Conservation (phyloP, 2,888 invertebrate genomes). For the Allygus modestus region DNA sequence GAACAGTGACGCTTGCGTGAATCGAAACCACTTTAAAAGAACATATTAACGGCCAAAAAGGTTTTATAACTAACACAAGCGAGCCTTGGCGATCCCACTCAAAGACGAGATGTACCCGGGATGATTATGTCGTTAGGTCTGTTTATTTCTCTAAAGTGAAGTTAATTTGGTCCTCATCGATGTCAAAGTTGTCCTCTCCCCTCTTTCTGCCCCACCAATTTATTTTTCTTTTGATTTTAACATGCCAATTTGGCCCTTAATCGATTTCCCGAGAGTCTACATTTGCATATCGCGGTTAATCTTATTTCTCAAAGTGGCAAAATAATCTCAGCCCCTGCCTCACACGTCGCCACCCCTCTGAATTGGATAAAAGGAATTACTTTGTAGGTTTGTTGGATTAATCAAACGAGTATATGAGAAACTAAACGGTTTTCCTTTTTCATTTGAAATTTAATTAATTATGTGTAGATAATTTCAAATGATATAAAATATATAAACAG, state of each 20-base stretch:
- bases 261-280: constrained; percentile 39
- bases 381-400: neutral
- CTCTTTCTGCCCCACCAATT: constrained; percentile 5
- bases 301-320: constrained; percentile 44
- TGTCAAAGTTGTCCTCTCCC: constrained; percentile 20
- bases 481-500: too few species aligned
- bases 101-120: neutral
- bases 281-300: constrained; percentile 43
- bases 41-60: neutral
- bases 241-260: constrained; percentile 43
- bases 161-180: constrained; percentile 45
- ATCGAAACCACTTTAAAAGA: constrained; percentile 4
- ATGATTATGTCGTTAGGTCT: constrained; percentile 30
- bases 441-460: too few species aligned
- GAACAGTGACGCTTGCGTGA: neutral
- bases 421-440: too few species aligned
- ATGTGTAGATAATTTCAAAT: too few species aligned
- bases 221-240: constrained; percentile 51
- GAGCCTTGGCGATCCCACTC: neutral
- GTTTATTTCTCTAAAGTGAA: constrained; percentile 52
- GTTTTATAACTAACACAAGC: neutral
- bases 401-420: neutral
- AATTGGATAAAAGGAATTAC: neutral
- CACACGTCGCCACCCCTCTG: neutral
- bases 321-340: constrained; percentile 1